Conservation (phyloP, 2,888 invertebrate genomes). For the Torymus aiolomorphi region DNA sequence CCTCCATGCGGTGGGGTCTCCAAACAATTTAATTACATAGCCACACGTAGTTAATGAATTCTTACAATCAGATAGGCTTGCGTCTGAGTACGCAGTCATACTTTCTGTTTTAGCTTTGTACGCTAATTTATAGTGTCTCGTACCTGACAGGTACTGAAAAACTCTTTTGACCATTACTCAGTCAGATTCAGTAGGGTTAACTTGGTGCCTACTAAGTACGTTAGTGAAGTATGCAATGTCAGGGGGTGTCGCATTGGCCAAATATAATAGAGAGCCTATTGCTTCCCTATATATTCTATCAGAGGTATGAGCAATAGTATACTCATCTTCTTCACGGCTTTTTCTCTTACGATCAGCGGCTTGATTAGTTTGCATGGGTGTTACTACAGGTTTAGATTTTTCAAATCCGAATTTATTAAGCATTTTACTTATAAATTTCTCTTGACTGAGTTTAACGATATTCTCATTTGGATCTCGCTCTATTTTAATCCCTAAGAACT, state of each 20-base stretch:
- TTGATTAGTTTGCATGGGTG: slow-evolving; percentile 50
- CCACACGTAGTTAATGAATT: slow-evolving; percentile 41
- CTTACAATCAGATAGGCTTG: slow-evolving; percentile 37
- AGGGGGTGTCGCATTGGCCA: slow-evolving; percentile 49
- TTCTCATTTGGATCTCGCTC: slow-evolving; percentile 33
- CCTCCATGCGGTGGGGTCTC: slow-evolving; percentile 24
- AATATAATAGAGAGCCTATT: slow-evolving; percentile 56
- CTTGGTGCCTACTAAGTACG: slow-evolving; percentile 47
- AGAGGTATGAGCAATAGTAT: neutral
- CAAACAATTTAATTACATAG: neutral
- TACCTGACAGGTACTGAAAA: no score
- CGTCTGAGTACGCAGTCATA: no score
- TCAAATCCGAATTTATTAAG: slow-evolving; percentile 45
- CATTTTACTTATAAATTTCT: slow-evolving; percentile 39
- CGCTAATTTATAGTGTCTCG: no score
- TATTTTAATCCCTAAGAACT: neutral
- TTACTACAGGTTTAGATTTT: slow-evolving; percentile 35
- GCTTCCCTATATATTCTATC: neutral
- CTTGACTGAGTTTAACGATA: slow-evolving; percentile 40
- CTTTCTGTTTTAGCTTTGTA: no score
- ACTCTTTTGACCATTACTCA: slow-evolving; percentile 27
- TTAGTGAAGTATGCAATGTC: slow-evolving; percentile 40
- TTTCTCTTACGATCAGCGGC: slow-evolving; percentile 13
- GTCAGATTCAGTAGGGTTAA: slow-evolving; percentile 37
- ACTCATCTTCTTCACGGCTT: neutral